Evolutionary conservation across 2,888 invertebrate genomes (phyloP).

Genomic region (Miltochrista miniata): DNA sequence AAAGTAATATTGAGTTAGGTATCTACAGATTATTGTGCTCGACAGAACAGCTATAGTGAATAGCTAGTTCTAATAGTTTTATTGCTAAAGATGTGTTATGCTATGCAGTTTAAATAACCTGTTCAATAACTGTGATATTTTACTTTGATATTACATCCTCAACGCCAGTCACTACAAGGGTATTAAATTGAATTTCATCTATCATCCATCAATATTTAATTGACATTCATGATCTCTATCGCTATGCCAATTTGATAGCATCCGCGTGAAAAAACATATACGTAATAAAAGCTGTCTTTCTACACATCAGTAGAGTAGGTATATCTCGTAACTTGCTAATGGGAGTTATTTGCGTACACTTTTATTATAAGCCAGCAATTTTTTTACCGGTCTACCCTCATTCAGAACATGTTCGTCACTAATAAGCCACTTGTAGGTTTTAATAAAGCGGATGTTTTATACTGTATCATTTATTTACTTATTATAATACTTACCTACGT

Average conservation of each 20-base stretch:
- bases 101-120: too few species aligned
- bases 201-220: background rate
- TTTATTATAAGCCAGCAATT: conserved; percentile 55
- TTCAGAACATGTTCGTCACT: conserved; percentile 55
- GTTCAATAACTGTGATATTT: too few species aligned
- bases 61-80: too few species aligned
- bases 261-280: conserved; percentile 2
- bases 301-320: conserved; percentile 45
- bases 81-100: too few species aligned
- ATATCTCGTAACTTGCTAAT: conserved; percentile 64
- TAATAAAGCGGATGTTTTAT: conserved; percentile 42
- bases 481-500: conserved; percentile 37
- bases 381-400: conserved; percentile 45
- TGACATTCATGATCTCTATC: conserved; percentile 2
- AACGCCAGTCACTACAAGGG: too few species aligned
- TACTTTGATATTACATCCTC: too few species aligned
- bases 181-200: background rate
- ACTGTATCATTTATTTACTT: conserved; percentile 24
- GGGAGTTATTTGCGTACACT: conserved; percentile 55
- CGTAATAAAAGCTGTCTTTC: conserved; percentile 35
- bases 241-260: background rate
- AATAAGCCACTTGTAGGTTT: conserved; percentile 73
- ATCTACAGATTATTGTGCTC: too few species aligned
- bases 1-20: too few species aligned
- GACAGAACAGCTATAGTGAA: too few species aligned